A percentile compares a stretch with the other conserved stretches of the same genome.
phyloP scores from a whole-genome alignment of 2,888 invertebrate genomes.

The Blera fallax region DNA sequence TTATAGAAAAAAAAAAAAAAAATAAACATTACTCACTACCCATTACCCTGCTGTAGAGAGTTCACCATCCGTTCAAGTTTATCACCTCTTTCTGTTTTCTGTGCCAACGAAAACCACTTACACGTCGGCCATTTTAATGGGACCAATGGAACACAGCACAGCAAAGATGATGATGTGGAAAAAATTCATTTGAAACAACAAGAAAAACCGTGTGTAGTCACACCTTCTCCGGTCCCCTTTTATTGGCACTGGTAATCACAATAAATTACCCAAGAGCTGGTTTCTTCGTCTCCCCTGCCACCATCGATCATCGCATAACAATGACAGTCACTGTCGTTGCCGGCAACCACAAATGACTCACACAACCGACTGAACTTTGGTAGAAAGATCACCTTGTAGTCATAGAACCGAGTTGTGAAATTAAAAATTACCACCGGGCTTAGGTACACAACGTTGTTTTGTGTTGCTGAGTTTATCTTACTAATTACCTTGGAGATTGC shows the following conservation, averaged over 20 bases:
- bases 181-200: constrained; percentile 17
- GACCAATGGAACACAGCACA: background rate
- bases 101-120: constrained; percentile 18
- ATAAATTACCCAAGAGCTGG: constrained; percentile 49
- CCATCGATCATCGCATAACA: constrained; percentile 35
- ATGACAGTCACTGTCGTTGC: constrained; percentile 22
- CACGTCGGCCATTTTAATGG: constrained; percentile 45
- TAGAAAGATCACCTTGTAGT: constrained; percentile 38
- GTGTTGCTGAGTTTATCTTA: constrained; percentile 29
- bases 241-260: constrained; percentile 50
- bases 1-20: too few species aligned
- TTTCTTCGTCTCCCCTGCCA: background rate
- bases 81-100: background rate
- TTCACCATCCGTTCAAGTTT: constrained; percentile 14
- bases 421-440: background rate
- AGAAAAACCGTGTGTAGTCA: constrained; percentile 27
- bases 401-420: constrained; percentile 9
- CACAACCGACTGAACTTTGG: background rate
- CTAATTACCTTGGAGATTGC: constrained; percentile 53
- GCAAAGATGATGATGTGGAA: background rate
- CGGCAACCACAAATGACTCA: constrained; percentile 25
- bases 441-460: constrained; percentile 10
- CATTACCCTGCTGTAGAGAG: background rate
- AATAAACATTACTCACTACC: background rate
- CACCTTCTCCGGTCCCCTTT: constrained; percentile 35